phyloP scores from a whole-genome alignment of 1,140 invertebrate species.

The Anadara kagoshimensis region DNA sequence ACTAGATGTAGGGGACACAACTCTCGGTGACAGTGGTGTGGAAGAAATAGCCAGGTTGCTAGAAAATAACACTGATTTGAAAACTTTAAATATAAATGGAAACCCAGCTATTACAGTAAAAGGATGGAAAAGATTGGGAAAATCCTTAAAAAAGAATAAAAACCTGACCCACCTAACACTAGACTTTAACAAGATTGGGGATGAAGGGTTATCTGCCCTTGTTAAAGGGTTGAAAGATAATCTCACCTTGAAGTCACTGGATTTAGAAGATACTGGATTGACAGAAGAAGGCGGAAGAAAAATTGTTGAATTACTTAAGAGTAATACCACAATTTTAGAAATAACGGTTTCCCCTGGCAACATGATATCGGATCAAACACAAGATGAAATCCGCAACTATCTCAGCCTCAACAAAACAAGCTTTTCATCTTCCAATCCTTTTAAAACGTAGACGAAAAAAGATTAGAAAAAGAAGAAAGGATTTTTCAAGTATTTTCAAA shows the following conservation, averaged over 20 bases:
- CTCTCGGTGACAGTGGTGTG: constrained; percentile 42
- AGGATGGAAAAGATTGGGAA: constrained; percentile 54
- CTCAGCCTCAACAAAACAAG: constrained; percentile 49
- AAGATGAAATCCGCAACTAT: constrained; percentile 51
- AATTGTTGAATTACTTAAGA: constrained; percentile 55
- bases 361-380: constrained; percentile 42
- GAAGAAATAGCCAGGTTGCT: constrained; percentile 37
- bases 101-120: constrained; percentile 40
- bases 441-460: too few species aligned
- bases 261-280: constrained; percentile 53
- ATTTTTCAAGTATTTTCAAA: too few species aligned
- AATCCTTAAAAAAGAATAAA: constrained; percentile 54
- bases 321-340: constrained; percentile 56
- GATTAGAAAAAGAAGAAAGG: too few species aligned
- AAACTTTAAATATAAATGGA: constrained; percentile 52
- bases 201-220: constrained; percentile 51
- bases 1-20: constrained; percentile 48
- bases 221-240: constrained; percentile 49
- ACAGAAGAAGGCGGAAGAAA: constrained; percentile 46
- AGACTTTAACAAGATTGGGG: constrained; percentile 53
- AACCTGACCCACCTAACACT: constrained; percentile 48
- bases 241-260: constrained; percentile 43
- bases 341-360: constrained; percentile 57
- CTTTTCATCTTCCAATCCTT: too few species aligned
- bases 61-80: constrained; percentile 42